Conservation (phyloP, 1,140 invertebrate species). For the Eciton burchellii region DNA sequence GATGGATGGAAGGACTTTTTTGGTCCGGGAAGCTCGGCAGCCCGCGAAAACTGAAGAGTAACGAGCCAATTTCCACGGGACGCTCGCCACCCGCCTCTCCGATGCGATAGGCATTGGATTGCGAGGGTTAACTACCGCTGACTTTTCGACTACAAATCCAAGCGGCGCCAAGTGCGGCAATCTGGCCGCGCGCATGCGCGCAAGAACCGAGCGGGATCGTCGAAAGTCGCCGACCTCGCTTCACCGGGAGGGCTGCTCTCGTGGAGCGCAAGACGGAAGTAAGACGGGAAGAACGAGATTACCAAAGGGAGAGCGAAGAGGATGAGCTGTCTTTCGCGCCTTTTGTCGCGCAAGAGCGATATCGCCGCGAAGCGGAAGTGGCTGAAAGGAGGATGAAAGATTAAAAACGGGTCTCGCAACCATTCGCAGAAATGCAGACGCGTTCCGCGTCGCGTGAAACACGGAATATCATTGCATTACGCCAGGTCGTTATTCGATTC, state of each 20-base stretch:
- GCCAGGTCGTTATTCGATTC: too few relatives aligned
- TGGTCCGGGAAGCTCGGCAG: conserved; percentile 15
- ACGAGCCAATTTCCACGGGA: conserved; percentile 69
- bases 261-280: conserved; percentile 43
- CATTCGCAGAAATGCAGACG: background rate
- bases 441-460: too few relatives aligned
- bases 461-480: too few relatives aligned
- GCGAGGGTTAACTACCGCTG: background rate
- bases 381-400: background rate
- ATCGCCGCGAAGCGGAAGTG: background rate
- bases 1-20: conserved; percentile 70
- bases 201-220: conserved; percentile 21
- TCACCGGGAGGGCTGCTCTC: conserved; percentile 24
- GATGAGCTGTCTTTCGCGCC: conserved; percentile 1
- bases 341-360: conserved; percentile 15
- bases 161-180: background rate
- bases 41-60: conserved; percentile 68
- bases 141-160: conserved; percentile 41
- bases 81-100: conserved; percentile 17
- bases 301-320: conserved; percentile 25
- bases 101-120: background rate
- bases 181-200: background rate
- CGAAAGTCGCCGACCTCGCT: conserved; percentile 46
- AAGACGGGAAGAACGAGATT: conserved; percentile 38
- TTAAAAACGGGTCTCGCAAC: background rate